These are phyloP conservation scores for Microcebus lehilahytsara DNA, from an alignment of 2,113 vertebrate species.

Conservation along the genomic window DNA sequence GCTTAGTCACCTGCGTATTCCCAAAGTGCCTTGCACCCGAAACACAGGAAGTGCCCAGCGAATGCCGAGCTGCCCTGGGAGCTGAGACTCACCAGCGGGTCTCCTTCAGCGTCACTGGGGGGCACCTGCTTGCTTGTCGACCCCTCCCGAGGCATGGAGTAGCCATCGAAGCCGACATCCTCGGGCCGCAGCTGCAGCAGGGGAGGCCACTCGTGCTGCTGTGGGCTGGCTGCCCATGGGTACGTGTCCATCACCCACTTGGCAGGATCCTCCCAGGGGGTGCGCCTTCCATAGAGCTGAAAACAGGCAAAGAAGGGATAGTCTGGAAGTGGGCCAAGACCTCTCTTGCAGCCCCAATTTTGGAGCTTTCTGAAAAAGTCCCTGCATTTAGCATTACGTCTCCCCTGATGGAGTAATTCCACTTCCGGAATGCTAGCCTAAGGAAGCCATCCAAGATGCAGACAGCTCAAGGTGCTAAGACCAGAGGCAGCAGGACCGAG, in stretches of 20 bases:
- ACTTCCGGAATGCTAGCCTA: neutral
- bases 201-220: slow-evolving; percentile 95
- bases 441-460: neutral
- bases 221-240: slow-evolving; percentile 91
- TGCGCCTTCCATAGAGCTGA: slow-evolving; percentile 94
- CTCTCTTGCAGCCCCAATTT: neutral
- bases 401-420: too few species aligned
- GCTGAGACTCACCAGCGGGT: slow-evolving; percentile 92
- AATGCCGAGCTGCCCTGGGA: neutral
- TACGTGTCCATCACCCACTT: slow-evolving; percentile 98
- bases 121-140: slow-evolving; percentile 89
- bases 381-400: accelerated
- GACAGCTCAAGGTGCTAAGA: neutral
- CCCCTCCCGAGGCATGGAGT: slow-evolving; percentile 91
- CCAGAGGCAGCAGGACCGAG: neutral
- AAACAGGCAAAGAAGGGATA: neutral
- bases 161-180: slow-evolving; percentile 97
- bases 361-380: neutral
- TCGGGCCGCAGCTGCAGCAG: slow-evolving; percentile 96
- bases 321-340: neutral
- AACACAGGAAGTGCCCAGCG: accelerated
- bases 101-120: slow-evolving; percentile 93
- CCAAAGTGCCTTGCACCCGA: neutral
- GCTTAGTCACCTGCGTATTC: neutral
- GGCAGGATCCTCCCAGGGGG: slow-evolving; percentile 96